A percentile compares a stretch with the other conserved stretches of the same genome.
Evolutionary conservation across 2,888 invertebrate species (phyloP).

Genomic region (Acronicta alni): DNA sequence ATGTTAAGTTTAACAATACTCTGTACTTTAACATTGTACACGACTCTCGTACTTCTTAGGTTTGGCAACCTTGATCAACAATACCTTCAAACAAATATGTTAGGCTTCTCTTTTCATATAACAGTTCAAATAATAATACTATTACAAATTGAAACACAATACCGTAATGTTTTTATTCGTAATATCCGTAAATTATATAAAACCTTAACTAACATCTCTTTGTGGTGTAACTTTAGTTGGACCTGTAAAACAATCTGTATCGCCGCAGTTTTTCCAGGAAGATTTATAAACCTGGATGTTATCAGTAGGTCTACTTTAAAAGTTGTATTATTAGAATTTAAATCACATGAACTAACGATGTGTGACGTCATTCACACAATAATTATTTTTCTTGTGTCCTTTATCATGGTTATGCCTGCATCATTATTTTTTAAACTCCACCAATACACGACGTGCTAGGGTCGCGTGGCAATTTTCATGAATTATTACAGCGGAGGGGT

Average conservation of each 20-base stretch:
- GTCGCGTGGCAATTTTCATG: slow-evolving; percentile 68
- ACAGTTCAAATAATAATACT: slow-evolving; percentile 12
- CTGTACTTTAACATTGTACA: no score
- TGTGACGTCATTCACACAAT: no score
- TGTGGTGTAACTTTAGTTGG: not conserved
- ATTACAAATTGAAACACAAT: slow-evolving; percentile 10
- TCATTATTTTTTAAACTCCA: slow-evolving; percentile 33
- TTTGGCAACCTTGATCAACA: slow-evolving; percentile 67
- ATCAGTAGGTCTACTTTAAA: no score
- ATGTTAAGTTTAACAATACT: slow-evolving; percentile 81
- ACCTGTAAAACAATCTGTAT: no score
- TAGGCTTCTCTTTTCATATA: slow-evolving; percentile 59
- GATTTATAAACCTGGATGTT: no score
- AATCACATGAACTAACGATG: no score
- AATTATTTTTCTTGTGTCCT: not conserved
- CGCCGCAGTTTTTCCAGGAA: no score
- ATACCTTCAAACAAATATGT: slow-evolving; percentile 56
- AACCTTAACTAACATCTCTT: no score
- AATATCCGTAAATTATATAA: no score
- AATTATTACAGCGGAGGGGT: slow-evolving; percentile 73
- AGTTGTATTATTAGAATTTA: no score
- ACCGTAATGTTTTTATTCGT: no score
- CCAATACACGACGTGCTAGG: slow-evolving; percentile 50
- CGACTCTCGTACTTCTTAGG: slow-evolving; percentile 62
- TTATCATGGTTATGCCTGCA: slow-evolving; percentile 15